Evolutionary conservation across 2,797 vertebrate genomes (phyloP).

Genomic region (Dendrocincla tyrannina): DNA sequence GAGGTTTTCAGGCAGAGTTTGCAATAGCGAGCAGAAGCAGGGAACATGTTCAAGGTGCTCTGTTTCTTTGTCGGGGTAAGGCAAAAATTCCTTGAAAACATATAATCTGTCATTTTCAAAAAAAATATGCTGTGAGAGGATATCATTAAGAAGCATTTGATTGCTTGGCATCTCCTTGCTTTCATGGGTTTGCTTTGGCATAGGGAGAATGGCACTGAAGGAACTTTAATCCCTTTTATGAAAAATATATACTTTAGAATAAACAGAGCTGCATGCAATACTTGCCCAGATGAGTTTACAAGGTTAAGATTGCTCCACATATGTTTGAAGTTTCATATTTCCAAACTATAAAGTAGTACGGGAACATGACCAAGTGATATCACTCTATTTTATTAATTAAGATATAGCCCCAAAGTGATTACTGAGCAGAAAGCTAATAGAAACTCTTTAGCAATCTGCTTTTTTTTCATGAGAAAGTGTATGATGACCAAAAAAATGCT

Average conservation of each 20-base stretch:
- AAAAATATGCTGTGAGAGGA: background rate
- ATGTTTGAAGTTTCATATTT: background rate
- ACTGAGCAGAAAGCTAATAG: background rate
- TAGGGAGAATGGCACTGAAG: background rate
- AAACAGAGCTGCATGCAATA: background rate
- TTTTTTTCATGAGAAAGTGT: background rate
- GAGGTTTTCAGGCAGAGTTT: background rate
- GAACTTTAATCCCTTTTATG: constrained; percentile 2
- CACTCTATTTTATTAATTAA: background rate
- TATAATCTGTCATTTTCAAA: background rate
- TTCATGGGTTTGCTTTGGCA: background rate
- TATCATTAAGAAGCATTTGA: background rate
- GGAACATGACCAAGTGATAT: background rate
- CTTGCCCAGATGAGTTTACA: background rate
- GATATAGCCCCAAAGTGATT: background rate
- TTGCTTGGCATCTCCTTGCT: background rate
- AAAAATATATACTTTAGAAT: constrained; percentile 26
- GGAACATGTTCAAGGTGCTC: background rate
- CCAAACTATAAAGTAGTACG: background rate
- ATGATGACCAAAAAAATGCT: background rate
- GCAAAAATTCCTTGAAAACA: background rate
- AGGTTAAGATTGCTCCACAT: background rate
- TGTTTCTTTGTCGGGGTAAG: background rate
- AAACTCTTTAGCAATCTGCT: background rate
- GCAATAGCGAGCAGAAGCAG: background rate